Evolutionary conservation across 2,797 vertebrate genomes (phyloP), one percentile per base, ranked within the genome.

Genomic region (Micropoecilia bifurca): DNA sequence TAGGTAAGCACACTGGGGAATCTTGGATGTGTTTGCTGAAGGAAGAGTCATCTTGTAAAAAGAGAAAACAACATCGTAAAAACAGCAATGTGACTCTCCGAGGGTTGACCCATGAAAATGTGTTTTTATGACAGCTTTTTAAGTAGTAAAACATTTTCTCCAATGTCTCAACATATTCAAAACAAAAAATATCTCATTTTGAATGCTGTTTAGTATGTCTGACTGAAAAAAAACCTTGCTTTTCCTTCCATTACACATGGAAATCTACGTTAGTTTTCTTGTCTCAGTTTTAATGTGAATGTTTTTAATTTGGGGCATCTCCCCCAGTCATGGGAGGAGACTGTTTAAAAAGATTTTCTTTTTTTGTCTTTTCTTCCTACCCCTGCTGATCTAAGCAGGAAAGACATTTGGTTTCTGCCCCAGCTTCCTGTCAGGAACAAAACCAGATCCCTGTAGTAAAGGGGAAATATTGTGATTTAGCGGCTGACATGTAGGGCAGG

Each of bases 301-400:
- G 89, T 87, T 91, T 93, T 91, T 83, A 85, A 91, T 91, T 85
- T 85, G 68, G 78, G 5, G 68, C 84, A 87, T 78, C 74, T 85
- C 71, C 82, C 69, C 79, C 76, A 73, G 80, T 79, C 78, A 89
- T 86, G 91, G 92, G 90, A 83, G 87, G 91, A 85, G 91, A 92
- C 77, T 71, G 80, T 80, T 82, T 53, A 25, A 39, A 74, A 72
- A 83, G 86, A 77, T 76, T 41, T 79, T 81, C 57, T 76, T 59
- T 36, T 69, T 47, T 9, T 16, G 1, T 25, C 14, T 50, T 30
- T n/a, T 48, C 79, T 92, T 86, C 90, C 86, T 90, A 84, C 91
- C 83, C 86, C 87, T 91, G 93, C 95, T 96, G 94, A 95, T 93
- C 89, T 94, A 94, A 94, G 94, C 95, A 95, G 94, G 94, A 96